Base-by-base conservation (phyloP, 2,797 vertebrate species). In the Macroramphosus scolopax region DNA sequence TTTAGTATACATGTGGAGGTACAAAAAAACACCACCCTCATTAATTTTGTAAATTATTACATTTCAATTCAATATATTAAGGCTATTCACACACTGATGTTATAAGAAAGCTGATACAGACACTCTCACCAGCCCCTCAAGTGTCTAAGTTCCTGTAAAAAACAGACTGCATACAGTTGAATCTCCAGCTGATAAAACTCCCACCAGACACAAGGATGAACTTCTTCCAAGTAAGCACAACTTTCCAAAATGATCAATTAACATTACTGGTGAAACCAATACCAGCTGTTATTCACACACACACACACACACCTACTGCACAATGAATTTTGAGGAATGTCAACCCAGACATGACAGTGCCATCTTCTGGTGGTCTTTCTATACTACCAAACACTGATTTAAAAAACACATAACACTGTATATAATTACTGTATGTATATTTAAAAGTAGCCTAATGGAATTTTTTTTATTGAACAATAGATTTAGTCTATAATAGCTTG, bases 351-450 rank as follows among this genome's bases (percentile, higher is more conserved):
- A 48, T 52, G 42, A 70, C 63, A 84, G 44, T 58, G 82, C 83
- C 86, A 78, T 66, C 85, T 80, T 51, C 70, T 85, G 82, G 82
- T n/a, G n/a, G n/a, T n/a, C n/a, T n/a, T n/a, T n/a, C n/a, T 48
- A 8, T 9, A 30, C 11, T 79, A 58, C 57, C 26, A 51, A 26
- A 29, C 22, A 30, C 7, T 25, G 13, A 34, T 55, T 54, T 42
- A 18, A 51, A 51, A 48, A 60, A 17, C 10, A 20, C 14, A 31
- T 41, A 5, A 22, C 44, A 25, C 17, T 11, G 40, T 33, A 10
- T 17, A 37, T n/a, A n/a, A n/a, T n/a, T 35, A 46, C 10, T 38
- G 32, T 20, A 18, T 20, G 20, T 40, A 8, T 15, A 3, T 17
- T 17, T 5, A 4, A 29, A 50, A 17, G 26, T 47, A 37, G 25